These are phyloP conservation scores for Homarus gammarus DNA, from an alignment of 2,888 invertebrate species.

Conservation along the genomic window DNA sequence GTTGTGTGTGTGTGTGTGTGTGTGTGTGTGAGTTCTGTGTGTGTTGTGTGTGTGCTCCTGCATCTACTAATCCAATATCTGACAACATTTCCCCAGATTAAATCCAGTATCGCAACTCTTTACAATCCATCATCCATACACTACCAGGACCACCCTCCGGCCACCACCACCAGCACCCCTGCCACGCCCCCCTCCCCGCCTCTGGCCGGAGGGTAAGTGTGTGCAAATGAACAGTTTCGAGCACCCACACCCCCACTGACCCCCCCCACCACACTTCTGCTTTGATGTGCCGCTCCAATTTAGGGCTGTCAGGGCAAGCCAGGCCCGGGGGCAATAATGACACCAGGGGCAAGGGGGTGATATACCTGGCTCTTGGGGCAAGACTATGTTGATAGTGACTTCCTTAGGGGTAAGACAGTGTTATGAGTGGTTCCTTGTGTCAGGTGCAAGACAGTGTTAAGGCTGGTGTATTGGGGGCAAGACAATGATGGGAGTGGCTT, in stretches of 20 bases:
- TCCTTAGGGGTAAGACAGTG: too few relatives aligned
- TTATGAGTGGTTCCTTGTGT: too few relatives aligned
- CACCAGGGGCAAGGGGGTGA: background rate
- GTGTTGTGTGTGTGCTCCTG: too few relatives aligned
- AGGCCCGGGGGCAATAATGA: background rate
- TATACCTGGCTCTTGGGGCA: background rate
- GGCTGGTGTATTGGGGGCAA: background rate
- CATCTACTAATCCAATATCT: too few relatives aligned
- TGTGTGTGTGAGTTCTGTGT: too few relatives aligned
- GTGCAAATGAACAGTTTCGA: slow-evolving; percentile 15
- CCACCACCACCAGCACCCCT: background rate
- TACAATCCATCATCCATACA: too few relatives aligned
- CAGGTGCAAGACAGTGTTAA: too few relatives aligned
- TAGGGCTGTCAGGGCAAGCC: slow-evolving; percentile 7
- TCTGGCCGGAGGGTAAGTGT: background rate
- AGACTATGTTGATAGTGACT: too few relatives aligned
- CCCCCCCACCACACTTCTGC: background rate
- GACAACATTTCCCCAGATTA: too few relatives aligned
- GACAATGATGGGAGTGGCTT: background rate
- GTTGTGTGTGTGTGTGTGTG: too few relatives aligned
- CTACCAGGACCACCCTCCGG: too few relatives aligned
- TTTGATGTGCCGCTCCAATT: slow-evolving; percentile 7
- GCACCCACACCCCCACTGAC: background rate
- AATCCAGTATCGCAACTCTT: too few relatives aligned
- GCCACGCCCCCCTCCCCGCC: background rate